Percentiles rank a stretch among this genome's conserved stretches.
phyloP scores from a whole-genome alignment of 2,888 invertebrate genomes.

The Mactromeris polynyma region DNA sequence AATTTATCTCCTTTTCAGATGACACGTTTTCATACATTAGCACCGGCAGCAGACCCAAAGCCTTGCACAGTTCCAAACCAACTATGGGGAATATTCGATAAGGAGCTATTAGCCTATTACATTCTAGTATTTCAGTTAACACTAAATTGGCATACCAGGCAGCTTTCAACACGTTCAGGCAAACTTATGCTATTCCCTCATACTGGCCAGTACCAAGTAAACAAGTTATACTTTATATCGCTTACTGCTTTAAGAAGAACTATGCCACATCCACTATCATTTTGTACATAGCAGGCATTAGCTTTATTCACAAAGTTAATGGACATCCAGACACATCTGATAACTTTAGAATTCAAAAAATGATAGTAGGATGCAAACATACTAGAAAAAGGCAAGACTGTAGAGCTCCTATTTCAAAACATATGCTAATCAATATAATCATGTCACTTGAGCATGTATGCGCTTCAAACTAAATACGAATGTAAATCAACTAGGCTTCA shows the following conservation, averaged over 20 bases:
- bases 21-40: conserved; percentile 22
- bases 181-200: background rate
- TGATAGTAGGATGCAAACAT: conserved; percentile 41
- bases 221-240: conserved; percentile 33
- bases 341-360: conserved; percentile 39
- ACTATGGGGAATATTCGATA: conserved; percentile 18
- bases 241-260: conserved; percentile 47
- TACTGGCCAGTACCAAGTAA: conserved; percentile 26
- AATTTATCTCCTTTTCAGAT: conserved; percentile 40
- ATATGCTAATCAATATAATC: conserved; percentile 1
- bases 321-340: conserved; percentile 19
- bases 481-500: no score
- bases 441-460: conserved; percentile 12
- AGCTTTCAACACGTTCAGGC: conserved; percentile 16
- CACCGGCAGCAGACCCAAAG: conserved; percentile 32
- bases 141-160: conserved; percentile 23
- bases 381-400: background rate
- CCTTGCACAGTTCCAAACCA: background rate
- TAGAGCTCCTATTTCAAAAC: conserved; percentile 23
- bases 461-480: conserved; percentile 23
- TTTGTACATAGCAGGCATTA: conserved; percentile 40
- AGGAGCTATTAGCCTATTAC: conserved; percentile 12
- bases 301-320: conserved; percentile 42
- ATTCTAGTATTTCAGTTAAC: conserved; percentile 22
- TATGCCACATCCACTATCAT: conserved; percentile 51